These are phyloP conservation scores for Carcinoscorpius rotundicauda DNA, from an alignment of 1,140 invertebrate species.

Conservation along the genomic window DNA sequence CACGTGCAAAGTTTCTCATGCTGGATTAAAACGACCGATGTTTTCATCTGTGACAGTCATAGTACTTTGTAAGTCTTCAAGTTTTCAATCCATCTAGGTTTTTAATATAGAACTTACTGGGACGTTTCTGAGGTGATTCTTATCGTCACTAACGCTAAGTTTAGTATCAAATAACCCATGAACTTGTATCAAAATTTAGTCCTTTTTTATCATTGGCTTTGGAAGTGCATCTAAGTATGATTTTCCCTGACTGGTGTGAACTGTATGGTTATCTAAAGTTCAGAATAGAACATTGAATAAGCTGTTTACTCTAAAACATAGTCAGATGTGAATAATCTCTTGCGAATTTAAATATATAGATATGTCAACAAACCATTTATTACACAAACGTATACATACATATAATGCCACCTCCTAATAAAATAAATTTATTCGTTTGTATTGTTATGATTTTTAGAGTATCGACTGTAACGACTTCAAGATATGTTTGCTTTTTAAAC, in stretches of 20 bases:
- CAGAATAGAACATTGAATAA: too few relatives aligned
- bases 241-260: too few relatives aligned
- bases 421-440: neutral
- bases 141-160: neutral
- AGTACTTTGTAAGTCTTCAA: constrained; percentile 67
- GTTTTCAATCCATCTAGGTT: neutral
- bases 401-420: neutral
- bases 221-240: neutral
- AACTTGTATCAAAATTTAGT: neutral
- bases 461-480: neutral
- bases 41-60: constrained; percentile 69
- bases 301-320: too few relatives aligned
- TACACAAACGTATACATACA: neutral
- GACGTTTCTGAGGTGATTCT: neutral
- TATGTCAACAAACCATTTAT: neutral
- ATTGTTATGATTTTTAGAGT: neutral
- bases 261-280: too few relatives aligned
- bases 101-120: neutral
- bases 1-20: constrained; percentile 76
- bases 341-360: too few relatives aligned
- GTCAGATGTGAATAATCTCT: too few relatives aligned
- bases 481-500: neutral
- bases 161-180: neutral
- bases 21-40: constrained; percentile 54
- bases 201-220: neutral